Base-by-base conservation (phyloP, 1,140 invertebrate genomes). In the Anastrepha ludens region DNA sequence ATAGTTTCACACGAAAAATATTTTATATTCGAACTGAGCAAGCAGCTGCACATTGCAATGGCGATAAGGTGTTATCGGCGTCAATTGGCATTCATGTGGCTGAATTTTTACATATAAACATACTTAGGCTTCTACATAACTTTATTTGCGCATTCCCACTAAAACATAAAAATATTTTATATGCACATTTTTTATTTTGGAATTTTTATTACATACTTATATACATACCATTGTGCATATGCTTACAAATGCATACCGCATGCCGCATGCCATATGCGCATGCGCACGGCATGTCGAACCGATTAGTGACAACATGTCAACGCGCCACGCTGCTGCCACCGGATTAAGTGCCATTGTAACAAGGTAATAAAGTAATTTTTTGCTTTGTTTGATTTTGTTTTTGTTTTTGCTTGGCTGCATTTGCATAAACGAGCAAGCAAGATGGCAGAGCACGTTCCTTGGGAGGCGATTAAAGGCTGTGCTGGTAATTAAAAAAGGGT, bases 281-380 rank as follows among this genome's bases (percentile, higher is more conserved):
- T 74, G 41, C 44, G 67, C 67, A 74, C 7, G 3, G 15, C 67
- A 74, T 74, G 67, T n/a, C 67, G 15, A 74, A 74, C 11, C 67
- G 67, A 74, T 74, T 44, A 44, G 67, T 74, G 67, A 47, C 67
- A 47, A 74, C 41, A 74, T 44, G 67, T 74, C 67, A 74, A 74
- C 15, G 41, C 17, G 67, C 67, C 5, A 41, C 67, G 41, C 41
- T 70, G 67, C 67, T 44, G 67, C 67, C 67, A 74, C 13, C 15
- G 44, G 11, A 47, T 74, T 74, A 74, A 74, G 67, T 15, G 39
- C 67, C 13, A 74, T 29, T 41, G 39, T 47, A 41, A 74, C 41
- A 74, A 47, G 67, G 41, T 74, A 74, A 74, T 74, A 74, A 74
- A 44, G 20, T 67, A 8, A 67, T 58, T 58, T 58, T 58, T 58